Conservation (phyloP, 2,797 vertebrate genomes). For the Serranus cabrilla region DNA sequence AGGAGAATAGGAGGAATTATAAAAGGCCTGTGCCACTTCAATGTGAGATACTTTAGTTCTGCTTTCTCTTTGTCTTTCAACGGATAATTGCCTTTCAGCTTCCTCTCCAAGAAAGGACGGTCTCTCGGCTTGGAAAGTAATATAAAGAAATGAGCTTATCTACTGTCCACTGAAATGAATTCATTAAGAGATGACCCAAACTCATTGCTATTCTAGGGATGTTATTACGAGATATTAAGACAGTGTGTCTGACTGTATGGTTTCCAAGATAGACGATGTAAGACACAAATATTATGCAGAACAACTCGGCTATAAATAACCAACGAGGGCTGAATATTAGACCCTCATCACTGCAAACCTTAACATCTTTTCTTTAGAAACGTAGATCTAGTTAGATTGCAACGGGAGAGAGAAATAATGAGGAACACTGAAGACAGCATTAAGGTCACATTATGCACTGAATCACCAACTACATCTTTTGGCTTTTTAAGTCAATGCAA, state of each 20-base stretch:
- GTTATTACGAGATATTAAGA: constrained; percentile 67
- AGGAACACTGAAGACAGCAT: neutral
- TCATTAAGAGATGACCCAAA: constrained; percentile 67
- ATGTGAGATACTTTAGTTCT: constrained; percentile 51
- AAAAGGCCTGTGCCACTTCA: constrained; percentile 49
- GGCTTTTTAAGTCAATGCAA: constrained; percentile 1
- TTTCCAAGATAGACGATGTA: constrained; percentile 49
- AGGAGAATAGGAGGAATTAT: constrained; percentile 38
- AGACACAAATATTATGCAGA: constrained; percentile 56
- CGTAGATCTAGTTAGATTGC: neutral
- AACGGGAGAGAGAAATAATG: constrained; percentile 24
- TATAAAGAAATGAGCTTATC: constrained; percentile 73
- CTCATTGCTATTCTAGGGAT: constrained; percentile 69
- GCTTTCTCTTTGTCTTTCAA: constrained; percentile 58
- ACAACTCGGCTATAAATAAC: constrained; percentile 58
- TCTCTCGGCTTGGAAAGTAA: constrained; percentile 60
- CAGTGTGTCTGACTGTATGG: constrained; percentile 42
- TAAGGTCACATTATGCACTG: neutral
- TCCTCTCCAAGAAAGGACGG: constrained; percentile 47
- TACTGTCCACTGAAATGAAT: constrained; percentile 73
- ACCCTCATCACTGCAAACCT: constrained; percentile 34
- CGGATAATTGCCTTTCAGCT: constrained; percentile 73
- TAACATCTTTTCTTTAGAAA: constrained; percentile 30
- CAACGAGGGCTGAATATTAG: constrained; percentile 16
- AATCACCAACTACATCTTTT: neutral